Evolutionary conservation across 2,113 vertebrate genomes (phyloP), one percentile per base, ranked within the genome.

Genomic region (Cricetomys ansorgei): DNA sequence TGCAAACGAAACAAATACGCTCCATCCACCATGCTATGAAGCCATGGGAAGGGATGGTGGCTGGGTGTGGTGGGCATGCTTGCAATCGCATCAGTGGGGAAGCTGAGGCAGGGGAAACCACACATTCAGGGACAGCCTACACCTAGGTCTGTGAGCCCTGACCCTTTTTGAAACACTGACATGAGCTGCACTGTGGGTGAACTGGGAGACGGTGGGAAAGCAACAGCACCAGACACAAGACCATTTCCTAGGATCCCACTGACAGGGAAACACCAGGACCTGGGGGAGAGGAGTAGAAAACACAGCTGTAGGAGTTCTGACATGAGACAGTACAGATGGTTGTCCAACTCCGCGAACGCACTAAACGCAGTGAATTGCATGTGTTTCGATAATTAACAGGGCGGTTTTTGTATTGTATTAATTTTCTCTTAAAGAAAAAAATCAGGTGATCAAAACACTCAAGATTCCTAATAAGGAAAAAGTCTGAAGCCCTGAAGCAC

Each of bases 201-300:
- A 85, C 40, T 88, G 5, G 40, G 80, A 75, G 81, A 84, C 2
- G 16, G 0, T 16, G 48, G 1, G 34, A 48, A 81, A 77, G 45
- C 16, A 7, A 65, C 84, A 43, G 40, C 37, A 34, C 29, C 50
- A 57, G 55, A 62, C 75, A 34, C 29, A 29, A 72, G 67, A 64
- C 17, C n/a, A 70, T 50, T 27, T 15, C 79, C 15, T 2, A 64
- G 34, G 45, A 70, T 4, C 75, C 34, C 40, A 65, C 19, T 43
- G 45, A 57, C 0, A 57, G 81, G 16, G 64, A 70, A 9, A 34
- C 4, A 17, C 50, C 45, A 45, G 55, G 69, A 21, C 31, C 16
- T 48, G 45, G 25, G 17, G n/a, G 50, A 3, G 5, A 43, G 0
- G 4, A 0, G 1, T 16, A 34, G 1, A 34, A 53, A 34, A 7